Conservation (phyloP, 2,888 invertebrate species). For the Temnothorax rugatulus region DNA sequence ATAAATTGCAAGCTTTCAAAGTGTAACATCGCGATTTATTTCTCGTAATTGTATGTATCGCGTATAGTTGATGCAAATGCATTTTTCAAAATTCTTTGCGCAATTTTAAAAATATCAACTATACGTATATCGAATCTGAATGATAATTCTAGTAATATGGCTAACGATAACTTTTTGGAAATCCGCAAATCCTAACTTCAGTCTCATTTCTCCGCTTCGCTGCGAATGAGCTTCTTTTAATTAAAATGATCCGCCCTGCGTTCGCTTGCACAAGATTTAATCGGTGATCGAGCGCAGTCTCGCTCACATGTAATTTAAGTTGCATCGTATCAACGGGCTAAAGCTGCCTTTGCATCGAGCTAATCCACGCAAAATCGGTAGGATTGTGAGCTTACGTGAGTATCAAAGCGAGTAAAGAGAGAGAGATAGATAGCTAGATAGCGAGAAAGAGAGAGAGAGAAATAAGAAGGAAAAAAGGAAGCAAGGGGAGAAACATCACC, state of each 20-base stretch:
- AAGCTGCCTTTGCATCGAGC: slow-evolving; percentile 67
- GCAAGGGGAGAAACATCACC: not conserved
- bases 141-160: not conserved
- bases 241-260: slow-evolving; percentile 71
- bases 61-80: not conserved
- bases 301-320: slow-evolving; percentile 79
- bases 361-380: slow-evolving; percentile 71
- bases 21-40: not conserved
- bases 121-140: not conserved
- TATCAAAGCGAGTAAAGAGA: slow-evolving; percentile 72
- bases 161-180: slow-evolving; percentile 34
- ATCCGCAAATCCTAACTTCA: slow-evolving; percentile 11
- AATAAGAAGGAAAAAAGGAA: not conserved
- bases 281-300: slow-evolving; percentile 71
- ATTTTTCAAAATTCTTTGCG: not conserved
- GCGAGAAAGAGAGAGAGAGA: not conserved
- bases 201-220: slow-evolving; percentile 27
- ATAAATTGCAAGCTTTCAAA: slow-evolving; percentile 17
- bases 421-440: not conserved
- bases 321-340: slow-evolving; percentile 69
- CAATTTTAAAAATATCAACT: slow-evolving; percentile 19
- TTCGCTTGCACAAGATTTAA: slow-evolving; percentile 71
- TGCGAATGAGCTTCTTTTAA: slow-evolving; percentile 69
- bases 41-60: not conserved
- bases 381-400: slow-evolving; percentile 77